Evolutionary conservation across 2,888 invertebrate genomes (phyloP).

Genomic region (Zhuqinia jingwanae): DNA sequence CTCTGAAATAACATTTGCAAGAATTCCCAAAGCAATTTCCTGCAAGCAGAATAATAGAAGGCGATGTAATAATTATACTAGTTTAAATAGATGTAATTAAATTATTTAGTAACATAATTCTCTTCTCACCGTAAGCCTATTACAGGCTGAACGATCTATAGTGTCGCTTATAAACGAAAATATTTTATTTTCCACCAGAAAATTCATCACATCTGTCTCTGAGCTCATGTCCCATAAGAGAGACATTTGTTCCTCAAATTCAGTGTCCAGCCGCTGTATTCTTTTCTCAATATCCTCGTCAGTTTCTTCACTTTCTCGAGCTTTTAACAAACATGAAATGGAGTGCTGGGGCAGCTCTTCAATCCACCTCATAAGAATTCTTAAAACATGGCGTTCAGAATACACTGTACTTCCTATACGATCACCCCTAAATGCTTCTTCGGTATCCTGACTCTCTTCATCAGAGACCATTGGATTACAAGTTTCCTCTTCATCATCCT

Average conservation of each 20-base stretch:
- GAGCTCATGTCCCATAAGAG: slow-evolving; percentile 93
- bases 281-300: slow-evolving; percentile 63
- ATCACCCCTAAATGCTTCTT: slow-evolving; percentile 83
- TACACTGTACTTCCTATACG: slow-evolving; percentile 90
- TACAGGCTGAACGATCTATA: slow-evolving; percentile 84
- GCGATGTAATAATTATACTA: too few species aligned
- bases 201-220: slow-evolving; percentile 88
- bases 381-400: slow-evolving; percentile 88
- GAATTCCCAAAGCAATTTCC: slow-evolving; percentile 92
- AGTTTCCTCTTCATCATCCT: slow-evolving; percentile 73
- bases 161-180: slow-evolving; percentile 85
- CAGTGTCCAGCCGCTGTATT: slow-evolving; percentile 76
- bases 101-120: too few species aligned
- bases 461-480: slow-evolving; percentile 78
- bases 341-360: slow-evolving; percentile 72
- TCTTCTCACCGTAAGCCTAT: slow-evolving; percentile 83
- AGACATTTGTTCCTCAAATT: slow-evolving; percentile 88
- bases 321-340: slow-evolving; percentile 29
- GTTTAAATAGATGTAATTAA: too few species aligned
- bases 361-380: slow-evolving; percentile 84
- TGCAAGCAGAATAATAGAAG: slow-evolving; percentile 78
- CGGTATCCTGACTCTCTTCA: slow-evolving; percentile 68
- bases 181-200: slow-evolving; percentile 86
- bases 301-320: slow-evolving; percentile 44
- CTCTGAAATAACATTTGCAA: slow-evolving; percentile 91